Conservation (phyloP, 2,888 invertebrate species). For the Hylaea fasciaria region DNA sequence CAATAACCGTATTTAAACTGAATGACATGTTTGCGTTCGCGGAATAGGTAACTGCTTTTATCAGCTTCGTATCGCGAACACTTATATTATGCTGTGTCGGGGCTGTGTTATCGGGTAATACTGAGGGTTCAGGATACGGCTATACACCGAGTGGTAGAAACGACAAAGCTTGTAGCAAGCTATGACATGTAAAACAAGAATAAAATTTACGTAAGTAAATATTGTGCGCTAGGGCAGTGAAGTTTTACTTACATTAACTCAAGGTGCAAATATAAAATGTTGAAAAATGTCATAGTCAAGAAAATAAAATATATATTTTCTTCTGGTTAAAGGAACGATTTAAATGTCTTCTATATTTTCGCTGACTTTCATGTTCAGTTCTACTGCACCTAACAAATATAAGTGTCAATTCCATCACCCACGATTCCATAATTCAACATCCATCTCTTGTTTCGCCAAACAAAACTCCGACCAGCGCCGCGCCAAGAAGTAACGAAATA, state of each 20-base stretch:
- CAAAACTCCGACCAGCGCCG: constrained; percentile 40
- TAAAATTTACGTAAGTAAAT: too few relatives aligned
- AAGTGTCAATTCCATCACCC: constrained; percentile 23
- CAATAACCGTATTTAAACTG: constrained; percentile 69
- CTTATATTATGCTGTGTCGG: constrained; percentile 33
- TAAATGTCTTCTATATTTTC: too few relatives aligned
- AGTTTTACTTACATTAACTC: too few relatives aligned
- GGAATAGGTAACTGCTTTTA: constrained; percentile 44
- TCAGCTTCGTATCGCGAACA: constrained; percentile 41
- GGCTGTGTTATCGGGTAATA: constrained; percentile 31
- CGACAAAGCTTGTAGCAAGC: background rate
- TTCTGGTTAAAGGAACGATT: too few relatives aligned
- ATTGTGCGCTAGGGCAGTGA: too few relatives aligned
- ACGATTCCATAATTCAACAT: constrained; percentile 28
- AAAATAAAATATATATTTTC: too few relatives aligned
- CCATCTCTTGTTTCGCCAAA: constrained; percentile 37
- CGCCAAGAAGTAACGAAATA: constrained; percentile 51
- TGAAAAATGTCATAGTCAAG: too few relatives aligned
- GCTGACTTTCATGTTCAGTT: background rate
- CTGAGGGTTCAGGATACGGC: constrained; percentile 10
- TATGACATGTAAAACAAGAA: background rate
- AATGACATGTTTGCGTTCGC: constrained; percentile 54
- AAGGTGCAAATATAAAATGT: too few relatives aligned
- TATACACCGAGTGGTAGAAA: background rate
- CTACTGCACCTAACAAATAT: constrained; percentile 8